These are phyloP conservation scores for Eilema caniola DNA, from an alignment of 2,888 invertebrate genomes.

Conservation along the genomic window DNA sequence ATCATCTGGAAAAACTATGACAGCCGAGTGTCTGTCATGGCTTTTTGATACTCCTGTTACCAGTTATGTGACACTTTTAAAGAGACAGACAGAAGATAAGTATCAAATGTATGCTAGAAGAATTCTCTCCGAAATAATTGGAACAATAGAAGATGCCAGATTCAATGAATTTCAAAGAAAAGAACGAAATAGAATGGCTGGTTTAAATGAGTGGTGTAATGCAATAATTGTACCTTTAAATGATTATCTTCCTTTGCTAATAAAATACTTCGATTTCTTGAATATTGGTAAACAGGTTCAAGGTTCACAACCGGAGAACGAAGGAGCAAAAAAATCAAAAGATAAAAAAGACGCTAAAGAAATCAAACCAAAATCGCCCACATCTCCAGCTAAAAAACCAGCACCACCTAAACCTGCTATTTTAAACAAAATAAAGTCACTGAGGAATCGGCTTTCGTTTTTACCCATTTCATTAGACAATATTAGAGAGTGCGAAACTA, in stretches of 20 bases:
- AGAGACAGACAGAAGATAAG: conserved; percentile 61
- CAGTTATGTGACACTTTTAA: conserved; percentile 62
- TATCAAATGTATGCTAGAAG: conserved; percentile 62
- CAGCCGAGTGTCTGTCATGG: conserved; percentile 85
- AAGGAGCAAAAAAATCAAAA: conserved; percentile 10
- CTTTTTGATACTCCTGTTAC: conserved; percentile 82
- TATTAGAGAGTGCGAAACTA: conserved; percentile 59
- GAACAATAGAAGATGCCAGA: conserved; percentile 74
- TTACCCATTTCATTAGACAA: conserved; percentile 68
- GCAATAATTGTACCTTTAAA: conserved; percentile 49
- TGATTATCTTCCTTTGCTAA: conserved; percentile 60
- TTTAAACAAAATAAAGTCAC: conserved; percentile 47
- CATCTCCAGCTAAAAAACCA: neutral
- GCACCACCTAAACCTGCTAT: conserved; percentile 23
- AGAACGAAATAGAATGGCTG: conserved; percentile 70
- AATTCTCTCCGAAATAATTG: conserved; percentile 76
- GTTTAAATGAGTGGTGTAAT: conserved; percentile 74
- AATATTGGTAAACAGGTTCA: conserved; percentile 21
- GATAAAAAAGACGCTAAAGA: too few species aligned
- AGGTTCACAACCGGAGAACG: neutral
- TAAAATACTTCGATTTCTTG: conserved; percentile 37
- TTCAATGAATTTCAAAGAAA: conserved; percentile 67
- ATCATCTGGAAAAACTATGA: conserved; percentile 87
- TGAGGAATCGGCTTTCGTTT: conserved; percentile 53
- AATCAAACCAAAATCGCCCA: neutral